phyloP scores from a whole-genome alignment of 2,888 invertebrate genomes.

The Mycalesis mineus region DNA sequence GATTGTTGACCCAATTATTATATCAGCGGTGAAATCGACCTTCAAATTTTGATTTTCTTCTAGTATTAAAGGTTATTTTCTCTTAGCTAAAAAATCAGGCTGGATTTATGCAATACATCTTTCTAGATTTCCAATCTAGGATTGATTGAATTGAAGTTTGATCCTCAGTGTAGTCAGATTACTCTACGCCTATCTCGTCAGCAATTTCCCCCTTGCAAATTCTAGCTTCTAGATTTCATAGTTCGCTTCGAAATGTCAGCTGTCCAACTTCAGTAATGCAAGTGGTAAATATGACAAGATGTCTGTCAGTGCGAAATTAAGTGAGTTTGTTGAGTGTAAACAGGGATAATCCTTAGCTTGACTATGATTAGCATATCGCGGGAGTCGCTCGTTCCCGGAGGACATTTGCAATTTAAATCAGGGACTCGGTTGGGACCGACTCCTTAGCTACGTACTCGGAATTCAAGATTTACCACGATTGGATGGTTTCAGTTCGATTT shows the following conservation, averaged over 20 bases:
- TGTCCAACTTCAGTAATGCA: constrained; percentile 5
- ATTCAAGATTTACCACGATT: constrained; percentile 75
- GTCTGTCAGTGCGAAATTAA: constrained; percentile 73
- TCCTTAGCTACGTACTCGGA: constrained; percentile 71
- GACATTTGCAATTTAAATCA: constrained; percentile 78
- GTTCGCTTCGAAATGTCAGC: background rate
- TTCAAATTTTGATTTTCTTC: background rate
- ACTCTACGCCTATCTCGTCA: background rate
- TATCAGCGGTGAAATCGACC: constrained; percentile 2
- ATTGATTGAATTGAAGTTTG: background rate
- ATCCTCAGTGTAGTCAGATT: background rate
- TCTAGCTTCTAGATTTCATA: background rate
- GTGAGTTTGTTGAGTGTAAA: constrained; percentile 79
- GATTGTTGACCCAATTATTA: constrained; percentile 10
- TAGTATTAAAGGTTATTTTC: background rate
- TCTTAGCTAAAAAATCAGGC: background rate
- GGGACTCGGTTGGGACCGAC: constrained; percentile 71
- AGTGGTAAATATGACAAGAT: constrained; percentile 60
- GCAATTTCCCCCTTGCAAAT: background rate
- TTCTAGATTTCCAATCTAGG: too few species aligned
- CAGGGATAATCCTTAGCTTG: constrained; percentile 78
- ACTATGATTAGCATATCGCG: constrained; percentile 78
- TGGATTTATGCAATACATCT: background rate
- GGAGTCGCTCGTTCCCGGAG: constrained; percentile 68
- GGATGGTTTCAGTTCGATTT: constrained; percentile 76